Percentiles rank a stretch among this genome's conserved stretches.
These are phyloP conservation scores for Mustelus asterias DNA, from an alignment of 2,113 vertebrate genomes.

Conservation along the genomic window DNA sequence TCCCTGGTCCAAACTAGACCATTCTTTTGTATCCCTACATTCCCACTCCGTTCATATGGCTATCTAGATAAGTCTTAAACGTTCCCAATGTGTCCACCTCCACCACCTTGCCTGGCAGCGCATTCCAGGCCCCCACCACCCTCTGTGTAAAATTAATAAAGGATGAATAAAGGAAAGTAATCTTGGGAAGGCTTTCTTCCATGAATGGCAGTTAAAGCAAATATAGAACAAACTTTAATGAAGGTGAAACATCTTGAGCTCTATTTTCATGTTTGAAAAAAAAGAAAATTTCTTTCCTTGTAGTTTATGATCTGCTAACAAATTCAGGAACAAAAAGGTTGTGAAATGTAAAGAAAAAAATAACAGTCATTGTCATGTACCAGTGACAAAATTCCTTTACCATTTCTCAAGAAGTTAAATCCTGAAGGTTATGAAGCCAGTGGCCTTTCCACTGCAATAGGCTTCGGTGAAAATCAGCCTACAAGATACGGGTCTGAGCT, in stretches of 20 bases:
- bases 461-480: background rate
- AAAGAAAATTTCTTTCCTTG: background rate
- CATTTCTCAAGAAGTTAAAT: background rate
- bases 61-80: too few species aligned
- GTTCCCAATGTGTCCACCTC: too few species aligned
- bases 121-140: too few species aligned
- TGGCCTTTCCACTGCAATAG: background rate
- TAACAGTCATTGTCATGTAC: background rate
- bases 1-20: too few species aligned
- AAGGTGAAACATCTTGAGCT: background rate
- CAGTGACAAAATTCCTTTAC: background rate
- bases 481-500: background rate
- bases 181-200: background rate
- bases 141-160: too few species aligned
- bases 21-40: too few species aligned
- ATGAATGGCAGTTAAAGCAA: background rate
- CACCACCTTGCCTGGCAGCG: too few species aligned
- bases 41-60: too few species aligned
- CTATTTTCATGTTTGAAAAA: background rate
- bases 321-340: background rate
- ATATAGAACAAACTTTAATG: background rate
- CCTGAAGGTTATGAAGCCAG: background rate
- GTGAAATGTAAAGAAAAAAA: background rate
- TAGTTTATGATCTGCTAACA: background rate
- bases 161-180: too few species aligned